phyloP scores from a whole-genome alignment of 2,113 vertebrate genomes.

The Zosterops hypoxanthus region DNA sequence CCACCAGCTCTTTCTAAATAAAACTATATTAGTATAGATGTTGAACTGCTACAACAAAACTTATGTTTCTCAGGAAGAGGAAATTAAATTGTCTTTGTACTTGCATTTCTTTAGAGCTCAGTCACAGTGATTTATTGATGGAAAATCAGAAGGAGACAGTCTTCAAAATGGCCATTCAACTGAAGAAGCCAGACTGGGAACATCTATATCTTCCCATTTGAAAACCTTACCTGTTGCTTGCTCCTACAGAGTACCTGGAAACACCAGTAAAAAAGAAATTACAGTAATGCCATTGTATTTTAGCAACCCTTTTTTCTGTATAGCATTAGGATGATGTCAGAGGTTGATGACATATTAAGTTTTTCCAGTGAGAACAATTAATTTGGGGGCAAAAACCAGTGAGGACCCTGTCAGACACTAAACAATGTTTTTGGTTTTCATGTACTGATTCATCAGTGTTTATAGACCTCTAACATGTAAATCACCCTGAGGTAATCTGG shows the following conservation, averaged over 20 bases:
- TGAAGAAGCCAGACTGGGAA: neutral
- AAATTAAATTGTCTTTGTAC: neutral
- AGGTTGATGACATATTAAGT: conserved; percentile 2
- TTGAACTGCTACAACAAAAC: neutral
- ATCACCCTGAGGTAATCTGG: conserved; percentile 69
- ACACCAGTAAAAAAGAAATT: neutral
- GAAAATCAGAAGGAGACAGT: neutral
- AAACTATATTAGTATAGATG: neutral
- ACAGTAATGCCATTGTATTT: neutral
- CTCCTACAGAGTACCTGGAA: neutral
- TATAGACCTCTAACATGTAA: conserved; percentile 61
- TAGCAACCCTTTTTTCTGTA: neutral
- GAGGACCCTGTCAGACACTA: conserved; percentile 28
- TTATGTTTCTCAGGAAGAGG: neutral
- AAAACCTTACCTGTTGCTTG: neutral
- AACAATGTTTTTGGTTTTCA: conserved; percentile 56
- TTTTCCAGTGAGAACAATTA: conserved; percentile 45
- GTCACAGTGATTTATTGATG: neutral
- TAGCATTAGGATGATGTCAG: conserved; percentile 30
- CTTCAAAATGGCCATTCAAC: neutral
- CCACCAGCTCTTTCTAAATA: neutral
- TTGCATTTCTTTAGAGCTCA: conserved; percentile 9
- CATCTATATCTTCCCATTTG: neutral
- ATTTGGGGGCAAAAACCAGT: conserved; percentile 29
- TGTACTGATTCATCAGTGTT: conserved; percentile 62